Evolutionary conservation across 2,888 invertebrate species (phyloP), one percentile per base, ranked within the genome.

Genomic region (Syritta pipiens): DNA sequence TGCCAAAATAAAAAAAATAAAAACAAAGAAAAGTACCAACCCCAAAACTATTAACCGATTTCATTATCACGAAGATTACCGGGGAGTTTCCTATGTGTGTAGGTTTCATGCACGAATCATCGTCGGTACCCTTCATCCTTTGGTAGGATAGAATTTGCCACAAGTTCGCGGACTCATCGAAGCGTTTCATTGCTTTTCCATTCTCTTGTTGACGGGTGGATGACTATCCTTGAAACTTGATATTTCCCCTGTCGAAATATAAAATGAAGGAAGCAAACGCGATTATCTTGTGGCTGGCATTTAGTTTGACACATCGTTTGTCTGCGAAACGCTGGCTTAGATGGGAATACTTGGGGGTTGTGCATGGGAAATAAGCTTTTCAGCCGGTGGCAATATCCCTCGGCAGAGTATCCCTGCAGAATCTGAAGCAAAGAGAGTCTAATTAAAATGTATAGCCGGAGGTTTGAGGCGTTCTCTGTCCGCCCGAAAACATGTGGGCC

Each of bases 181-280:
- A 48, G 9, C 48, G 28, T 48, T 28, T 48, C 48, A 48, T 48
- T 48, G 19, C 48, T 26, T 48, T 28, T 28, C 48, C 48, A 48
- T 48, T 48, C 28, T 48, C 28, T 2, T 28, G 17, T 14, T 48
- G 26, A 14, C 28, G 28, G 12, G 24, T 42, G 42, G 14, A 48
- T 48, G 14, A 48, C 28, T 48, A 48, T 48, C 48, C 48, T 48
- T 48, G 48, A 17, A 17, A 14, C 26, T 17, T 48, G 48, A 28
- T 28, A 28, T 9, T 28, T 7, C n/a, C n/a, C n/a, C n/a, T n/a
- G n/a, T n/a, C n/a, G n/a, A n/a, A n/a, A n/a, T 26, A 12, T 24
- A 7, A 0, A 6, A 14, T 9, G 12, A 12, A 5, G 48, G 14
- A 17, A n/a, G n/a, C n/a, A n/a, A n/a, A n/a, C n/a, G 28, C 9